Evolutionary conservation across 1,140 invertebrate genomes (phyloP).

Genomic region (Drosophila kanapiae): DNA sequence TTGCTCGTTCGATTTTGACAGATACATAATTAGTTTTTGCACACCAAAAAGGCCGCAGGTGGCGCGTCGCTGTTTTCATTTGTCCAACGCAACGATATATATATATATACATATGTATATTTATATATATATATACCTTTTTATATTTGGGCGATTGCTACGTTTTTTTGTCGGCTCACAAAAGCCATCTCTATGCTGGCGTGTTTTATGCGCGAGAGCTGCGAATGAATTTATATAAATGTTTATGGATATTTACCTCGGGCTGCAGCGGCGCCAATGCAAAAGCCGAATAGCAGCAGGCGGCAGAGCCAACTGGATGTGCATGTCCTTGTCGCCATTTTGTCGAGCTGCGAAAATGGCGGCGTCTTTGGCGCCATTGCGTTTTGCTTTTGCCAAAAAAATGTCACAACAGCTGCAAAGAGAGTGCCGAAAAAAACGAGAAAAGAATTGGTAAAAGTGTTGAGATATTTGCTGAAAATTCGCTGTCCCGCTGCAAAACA

Average conservation of each 20-base stretch:
- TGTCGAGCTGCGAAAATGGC: conserved; percentile 76
- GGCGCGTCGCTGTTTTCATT: conserved; percentile 37
- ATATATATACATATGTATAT: not conserved
- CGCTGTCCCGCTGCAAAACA: conserved; percentile 27
- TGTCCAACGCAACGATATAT: conserved; percentile 2
- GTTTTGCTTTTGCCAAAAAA: conserved; percentile 77
- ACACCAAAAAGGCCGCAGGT: conserved; percentile 52
- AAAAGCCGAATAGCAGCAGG: conserved; percentile 56
- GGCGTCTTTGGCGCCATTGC: conserved; percentile 79
- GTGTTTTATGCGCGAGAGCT: conserved; percentile 25
- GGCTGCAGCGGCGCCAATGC: conserved; percentile 73
- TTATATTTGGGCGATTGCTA: conserved; percentile 15
- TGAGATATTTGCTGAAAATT: conserved; percentile 48
- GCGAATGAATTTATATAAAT: conserved; percentile 46
- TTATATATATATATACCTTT: conserved; percentile 1
- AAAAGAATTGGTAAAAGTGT: conserved; percentile 48
- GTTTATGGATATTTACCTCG: conserved; percentile 73
- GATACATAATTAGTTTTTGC: conserved; percentile 75
- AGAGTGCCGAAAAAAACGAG: conserved; percentile 31
- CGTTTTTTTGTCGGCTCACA: conserved; percentile 10
- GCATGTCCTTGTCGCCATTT: conserved; percentile 73
- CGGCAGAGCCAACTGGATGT: conserved; percentile 58
- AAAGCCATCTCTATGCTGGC: conserved; percentile 18
- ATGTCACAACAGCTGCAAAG: conserved; percentile 79
- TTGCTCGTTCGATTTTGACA: conserved; percentile 66